A percentile compares a stretch with the other conserved stretches of the same genome.
These are phyloP conservation scores for Camelus bactrianus DNA, from an alignment of 2,113 vertebrate genomes.

Conservation along the genomic window DNA sequence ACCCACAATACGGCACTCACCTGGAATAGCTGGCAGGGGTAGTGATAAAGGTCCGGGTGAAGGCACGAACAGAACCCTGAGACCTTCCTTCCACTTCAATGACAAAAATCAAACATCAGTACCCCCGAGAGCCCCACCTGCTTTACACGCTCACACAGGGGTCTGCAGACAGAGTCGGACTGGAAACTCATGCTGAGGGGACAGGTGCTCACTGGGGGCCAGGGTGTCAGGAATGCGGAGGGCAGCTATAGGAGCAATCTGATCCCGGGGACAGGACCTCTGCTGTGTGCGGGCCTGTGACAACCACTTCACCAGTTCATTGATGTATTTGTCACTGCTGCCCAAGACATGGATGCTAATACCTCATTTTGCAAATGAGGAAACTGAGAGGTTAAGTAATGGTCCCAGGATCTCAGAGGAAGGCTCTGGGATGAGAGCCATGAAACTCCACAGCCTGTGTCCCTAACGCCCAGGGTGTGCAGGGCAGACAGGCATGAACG, in stretches of 20 bases:
- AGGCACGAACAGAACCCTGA: conserved; percentile 88
- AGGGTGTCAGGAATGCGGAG: background rate
- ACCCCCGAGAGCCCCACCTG: background rate
- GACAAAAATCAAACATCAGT: background rate
- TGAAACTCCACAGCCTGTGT: background rate
- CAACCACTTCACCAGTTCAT: background rate
- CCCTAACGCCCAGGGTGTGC: background rate
- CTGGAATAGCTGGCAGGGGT: conserved; percentile 87
- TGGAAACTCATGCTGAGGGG: background rate
- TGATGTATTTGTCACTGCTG: background rate
- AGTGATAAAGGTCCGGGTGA: conserved; percentile 91
- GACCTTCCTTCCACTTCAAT: conserved; percentile 87
- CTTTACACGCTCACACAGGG: background rate
- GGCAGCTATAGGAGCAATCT: background rate
- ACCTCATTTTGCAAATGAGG: background rate
- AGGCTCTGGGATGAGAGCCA: background rate
- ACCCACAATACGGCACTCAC: background rate
- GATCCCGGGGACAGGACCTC: background rate
- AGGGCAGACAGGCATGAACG: background rate
- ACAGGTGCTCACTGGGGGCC: background rate
- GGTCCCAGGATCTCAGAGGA: background rate
- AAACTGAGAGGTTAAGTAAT: background rate
- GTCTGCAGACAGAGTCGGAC: background rate
- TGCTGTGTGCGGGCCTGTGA: no score
- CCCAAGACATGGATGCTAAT: background rate